Conservation (phyloP, 2,888 invertebrate species). For the Drosophila phalerata region DNA sequence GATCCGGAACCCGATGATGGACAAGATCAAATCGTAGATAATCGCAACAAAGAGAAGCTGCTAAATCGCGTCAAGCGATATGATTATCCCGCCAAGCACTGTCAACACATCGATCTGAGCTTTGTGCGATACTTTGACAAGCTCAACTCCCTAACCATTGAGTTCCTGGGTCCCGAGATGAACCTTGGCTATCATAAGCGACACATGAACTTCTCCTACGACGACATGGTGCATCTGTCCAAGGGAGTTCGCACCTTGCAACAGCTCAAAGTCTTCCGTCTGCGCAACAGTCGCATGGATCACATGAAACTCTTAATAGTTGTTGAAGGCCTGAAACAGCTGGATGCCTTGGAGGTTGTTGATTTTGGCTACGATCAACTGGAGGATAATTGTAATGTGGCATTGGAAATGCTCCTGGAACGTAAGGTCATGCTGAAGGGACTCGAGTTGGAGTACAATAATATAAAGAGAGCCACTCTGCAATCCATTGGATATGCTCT, state of each 20-base stretch:
- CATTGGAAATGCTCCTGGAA: conserved; percentile 65
- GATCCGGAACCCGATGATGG: conserved; percentile 63
- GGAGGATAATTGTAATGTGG: conserved; percentile 68
- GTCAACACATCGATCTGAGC: conserved; percentile 80
- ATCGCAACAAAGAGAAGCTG: conserved; percentile 62
- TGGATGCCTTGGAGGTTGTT: conserved; percentile 65
- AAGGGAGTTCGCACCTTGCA: conserved; percentile 61
- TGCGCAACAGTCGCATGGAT: conserved; percentile 81
- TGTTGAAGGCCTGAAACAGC: conserved; percentile 50
- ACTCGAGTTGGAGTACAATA: conserved; percentile 77
- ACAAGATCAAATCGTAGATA: conserved; percentile 56
- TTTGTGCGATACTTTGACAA: conserved; percentile 72
- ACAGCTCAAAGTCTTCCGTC: conserved; percentile 69
- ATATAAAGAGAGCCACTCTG: conserved; percentile 47
- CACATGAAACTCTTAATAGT: conserved; percentile 67
- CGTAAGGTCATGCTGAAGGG: conserved; percentile 50
- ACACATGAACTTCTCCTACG: conserved; percentile 76
- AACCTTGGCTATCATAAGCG: conserved; percentile 69
- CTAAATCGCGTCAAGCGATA: conserved; percentile 46
- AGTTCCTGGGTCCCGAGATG: conserved; percentile 78
- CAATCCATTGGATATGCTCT: conserved; percentile 40
- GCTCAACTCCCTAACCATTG: conserved; percentile 67
- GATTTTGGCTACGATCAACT: conserved; percentile 80
- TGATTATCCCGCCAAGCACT: conserved; percentile 75
- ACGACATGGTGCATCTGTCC: conserved; percentile 74